phyloP scores from a whole-genome alignment of 2,888 invertebrate species.

The Osedax frankpressi region DNA sequence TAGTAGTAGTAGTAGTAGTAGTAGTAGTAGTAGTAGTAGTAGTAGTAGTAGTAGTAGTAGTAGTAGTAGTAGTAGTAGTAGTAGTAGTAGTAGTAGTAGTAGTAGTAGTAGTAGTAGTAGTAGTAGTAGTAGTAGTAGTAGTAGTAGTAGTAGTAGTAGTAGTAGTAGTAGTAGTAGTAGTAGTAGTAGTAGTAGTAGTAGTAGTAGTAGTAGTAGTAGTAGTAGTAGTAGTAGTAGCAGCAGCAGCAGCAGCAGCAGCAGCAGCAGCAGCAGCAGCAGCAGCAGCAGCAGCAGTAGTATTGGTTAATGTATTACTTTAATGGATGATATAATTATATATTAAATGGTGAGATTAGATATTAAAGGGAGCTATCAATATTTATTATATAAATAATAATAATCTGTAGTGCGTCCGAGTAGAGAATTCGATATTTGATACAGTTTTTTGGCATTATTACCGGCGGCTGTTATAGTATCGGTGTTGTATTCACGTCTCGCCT shows the following conservation, averaged over 20 bases:
- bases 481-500: no score
- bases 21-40: neutral
- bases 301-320: neutral
- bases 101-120: constrained; percentile 9
- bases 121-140: constrained; percentile 7
- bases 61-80: neutral
- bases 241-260: neutral
- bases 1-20: neutral
- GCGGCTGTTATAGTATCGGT: no score
- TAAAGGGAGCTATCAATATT: no score
- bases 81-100: constrained; percentile 10
- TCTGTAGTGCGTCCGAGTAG: no score
- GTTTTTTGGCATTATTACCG: no score
- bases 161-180: neutral
- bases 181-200: neutral
- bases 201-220: neutral
- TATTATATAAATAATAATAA: no score
- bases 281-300: neutral
- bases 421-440: no score
- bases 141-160: neutral
- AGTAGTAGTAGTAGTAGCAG: neutral
- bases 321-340: neutral
- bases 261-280: neutral
- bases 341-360: no score
- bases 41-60: neutral